These are phyloP conservation scores for Myotis findleyi DNA, from an alignment of 2,797 vertebrate species.

Conservation along the genomic window DNA sequence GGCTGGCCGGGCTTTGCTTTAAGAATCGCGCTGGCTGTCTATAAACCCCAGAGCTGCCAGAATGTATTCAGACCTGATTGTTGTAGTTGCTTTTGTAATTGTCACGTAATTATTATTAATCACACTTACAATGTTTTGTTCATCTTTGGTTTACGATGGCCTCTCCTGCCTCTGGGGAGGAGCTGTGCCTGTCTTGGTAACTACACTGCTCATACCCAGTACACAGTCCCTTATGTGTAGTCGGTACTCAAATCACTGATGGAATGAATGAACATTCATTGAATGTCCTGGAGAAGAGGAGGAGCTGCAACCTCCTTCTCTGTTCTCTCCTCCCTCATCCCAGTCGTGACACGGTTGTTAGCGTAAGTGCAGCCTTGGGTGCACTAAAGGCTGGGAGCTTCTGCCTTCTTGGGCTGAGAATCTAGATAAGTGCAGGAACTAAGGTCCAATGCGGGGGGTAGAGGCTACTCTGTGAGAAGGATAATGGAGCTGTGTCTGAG, in stretches of 20 bases:
- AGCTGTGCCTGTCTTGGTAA: background rate
- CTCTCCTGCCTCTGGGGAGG: background rate
- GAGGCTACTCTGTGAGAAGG: background rate
- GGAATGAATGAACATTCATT: background rate
- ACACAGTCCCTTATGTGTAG: too few relatives aligned
- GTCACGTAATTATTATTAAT: background rate
- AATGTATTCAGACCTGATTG: background rate
- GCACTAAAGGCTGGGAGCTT: background rate
- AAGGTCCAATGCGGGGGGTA: background rate
- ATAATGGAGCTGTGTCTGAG: background rate
- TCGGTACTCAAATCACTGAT: background rate
- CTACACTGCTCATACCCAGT: rapidly evolving
- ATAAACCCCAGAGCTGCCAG: background rate
- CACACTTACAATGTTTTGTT: background rate
- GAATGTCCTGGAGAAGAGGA: background rate
- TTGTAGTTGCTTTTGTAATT: background rate
- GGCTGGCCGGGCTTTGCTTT: background rate
- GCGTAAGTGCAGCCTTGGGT: background rate
- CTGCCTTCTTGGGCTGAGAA: background rate
- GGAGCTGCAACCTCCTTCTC: background rate
- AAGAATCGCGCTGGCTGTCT: background rate
- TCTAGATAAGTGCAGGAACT: background rate
- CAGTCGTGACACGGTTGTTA: background rate
- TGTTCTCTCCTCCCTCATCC: background rate
- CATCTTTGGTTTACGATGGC: background rate